Conservation (phyloP, 2,113 vertebrate genomes). For the Polyodon spathula region DNA sequence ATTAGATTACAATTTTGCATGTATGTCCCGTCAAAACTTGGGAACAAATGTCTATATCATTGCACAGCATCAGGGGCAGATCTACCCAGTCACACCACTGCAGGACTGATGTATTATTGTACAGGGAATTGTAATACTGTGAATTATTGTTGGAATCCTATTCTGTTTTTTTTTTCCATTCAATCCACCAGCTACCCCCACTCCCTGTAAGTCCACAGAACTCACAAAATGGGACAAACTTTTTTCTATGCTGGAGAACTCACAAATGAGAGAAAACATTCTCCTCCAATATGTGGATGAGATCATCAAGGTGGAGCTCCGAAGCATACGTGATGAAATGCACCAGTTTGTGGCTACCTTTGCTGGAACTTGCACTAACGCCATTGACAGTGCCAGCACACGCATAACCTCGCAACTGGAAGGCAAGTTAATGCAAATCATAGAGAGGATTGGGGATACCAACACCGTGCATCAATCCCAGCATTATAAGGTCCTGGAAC, state of each 20-base stretch:
- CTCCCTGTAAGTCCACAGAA: slow-evolving; percentile 62
- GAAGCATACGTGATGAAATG: slow-evolving; percentile 62
- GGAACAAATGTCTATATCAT: background rate
- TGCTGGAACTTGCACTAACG: slow-evolving; percentile 32
- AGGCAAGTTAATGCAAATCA: slow-evolving; percentile 36
- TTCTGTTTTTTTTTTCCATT: slow-evolving; percentile 5
- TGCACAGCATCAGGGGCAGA: background rate
- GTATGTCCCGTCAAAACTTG: slow-evolving; percentile 14
- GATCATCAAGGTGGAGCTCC: slow-evolving; percentile 68
- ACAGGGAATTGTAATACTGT: background rate
- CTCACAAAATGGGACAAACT: slow-evolving; percentile 87
- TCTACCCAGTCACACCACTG: background rate
- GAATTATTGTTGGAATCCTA: background rate
- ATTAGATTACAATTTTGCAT: slow-evolving; percentile 24
- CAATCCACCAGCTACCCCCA: slow-evolving; percentile 27
- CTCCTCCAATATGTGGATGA: slow-evolving; percentile 75
- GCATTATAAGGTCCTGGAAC: slow-evolving; percentile 45
- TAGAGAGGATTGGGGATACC: slow-evolving; percentile 27
- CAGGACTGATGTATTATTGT: too few relatives aligned
- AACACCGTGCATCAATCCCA: slow-evolving; percentile 22
- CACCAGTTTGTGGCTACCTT: slow-evolving; percentile 55
- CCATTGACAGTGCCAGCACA: slow-evolving; percentile 43
- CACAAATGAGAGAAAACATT: slow-evolving; percentile 90
- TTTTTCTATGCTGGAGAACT: slow-evolving; percentile 92
- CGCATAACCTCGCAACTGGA: slow-evolving; percentile 43